Base-by-base conservation (phyloP, 2,113 vertebrate genomes). In the Grantiella picta region DNA sequence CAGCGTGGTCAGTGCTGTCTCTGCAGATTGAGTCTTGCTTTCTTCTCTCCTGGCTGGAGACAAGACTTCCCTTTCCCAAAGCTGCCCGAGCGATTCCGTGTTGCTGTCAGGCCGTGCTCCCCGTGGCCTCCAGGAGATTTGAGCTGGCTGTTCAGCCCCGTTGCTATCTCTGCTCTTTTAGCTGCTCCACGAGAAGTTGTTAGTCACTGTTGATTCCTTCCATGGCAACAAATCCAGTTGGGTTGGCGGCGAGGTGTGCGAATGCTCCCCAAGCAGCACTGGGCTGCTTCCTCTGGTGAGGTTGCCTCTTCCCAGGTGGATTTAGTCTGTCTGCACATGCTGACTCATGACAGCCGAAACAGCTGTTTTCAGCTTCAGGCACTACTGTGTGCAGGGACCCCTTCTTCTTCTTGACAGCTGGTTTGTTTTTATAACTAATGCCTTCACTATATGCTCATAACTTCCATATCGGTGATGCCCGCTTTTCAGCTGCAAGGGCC, bases 281-380 rank as follows among this genome's bases (percentile, higher is more conserved):
- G 95, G 76, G 76, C 90, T 57, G 96, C 93, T 95, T 95, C 92
- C 94, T 96, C 92, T 96, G 93, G 87, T 96, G 96, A 93, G 90
- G 95, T 97, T 96, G 94, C 92, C 64, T 96, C 96, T 96, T 96
- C 96, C 96, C 95, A 95, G 93, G 94, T 96, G 95, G 93, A 95
- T 96, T 96, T 94, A 96, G 92, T 97, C 95, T 97, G 96, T 96
- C 95, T 94, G 88, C 96, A 97, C 93, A 78, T 96, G 94, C 95
- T 97, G 95, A 96, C 95, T 97, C 95, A 96, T 95, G 95, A 96
- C 93, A 97, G 95, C 93, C 1, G n/a, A 96, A 94, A 86, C 95
- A 97, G 96, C 96, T 97, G 94, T 96, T 96, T 97, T 89, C 96
- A 92, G 95, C 94, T 97, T 88, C 95, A 96, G 93, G 96, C 94